Evolutionary conservation across 2,113 vertebrate species (phyloP), one percentile per base, ranked within the genome.

Genomic region (Aleadryas rufinucha): DNA sequence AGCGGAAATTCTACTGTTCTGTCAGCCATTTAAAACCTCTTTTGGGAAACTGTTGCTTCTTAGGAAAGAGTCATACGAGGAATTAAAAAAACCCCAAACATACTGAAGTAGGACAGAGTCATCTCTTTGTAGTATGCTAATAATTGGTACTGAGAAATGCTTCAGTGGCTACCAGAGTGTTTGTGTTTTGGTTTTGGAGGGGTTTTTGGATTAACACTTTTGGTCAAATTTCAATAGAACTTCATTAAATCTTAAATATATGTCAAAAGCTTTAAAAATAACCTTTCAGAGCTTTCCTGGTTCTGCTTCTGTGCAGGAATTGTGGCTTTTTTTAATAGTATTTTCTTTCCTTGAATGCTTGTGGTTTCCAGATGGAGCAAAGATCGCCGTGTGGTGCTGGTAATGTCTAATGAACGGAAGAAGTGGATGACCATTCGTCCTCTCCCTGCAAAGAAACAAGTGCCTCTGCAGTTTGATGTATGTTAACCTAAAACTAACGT

Each of bases 381-480:
- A 98, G 99, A 99, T 89, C 98, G 98, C 28, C 98, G 98, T 35
- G 99, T 99, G 76, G 98, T 99, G 95, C 98, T 99, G 74, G 99
- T 99, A 37, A 99, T 99, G 97, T 99, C 99, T 61, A 94, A 97
- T 41, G 99, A 99, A 93, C 98, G 99, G 50, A 99, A 99, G 98
- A 99, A 99, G 96, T 99, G 99, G 99, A 99, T 98, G 80, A 98
- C 98, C 27, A 98, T 99, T 92, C 98, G 99, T 93, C 97, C 99
- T 45, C 99, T 99, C 81, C 99, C 99, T 18, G 98, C 98, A 91
- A 99, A 99, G 98, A 99, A 99, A 98, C 99, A 99, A 96, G 98
- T 99, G 96, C 99, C 99, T 81, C 98, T 98, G 98, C 99, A 99
- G 70, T 99, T 99, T 98, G 99, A 99, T 98, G 99, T 99, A 98